Evolutionary conservation across 2,888 invertebrate genomes (phyloP), one percentile per base, ranked within the genome.

Genomic region (Plebejus melissa): DNA sequence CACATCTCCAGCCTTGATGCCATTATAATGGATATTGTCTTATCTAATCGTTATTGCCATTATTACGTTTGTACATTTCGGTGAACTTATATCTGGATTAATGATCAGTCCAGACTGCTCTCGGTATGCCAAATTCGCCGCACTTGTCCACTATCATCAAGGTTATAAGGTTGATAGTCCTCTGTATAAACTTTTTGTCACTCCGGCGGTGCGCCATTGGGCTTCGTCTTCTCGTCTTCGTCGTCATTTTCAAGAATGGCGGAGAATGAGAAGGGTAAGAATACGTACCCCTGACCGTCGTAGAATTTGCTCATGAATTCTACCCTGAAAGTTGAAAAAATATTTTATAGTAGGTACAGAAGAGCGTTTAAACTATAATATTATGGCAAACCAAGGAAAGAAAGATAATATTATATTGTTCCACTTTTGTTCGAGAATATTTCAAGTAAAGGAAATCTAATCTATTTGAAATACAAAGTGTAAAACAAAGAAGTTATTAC

Each of bases 281-380:
- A 97, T 7, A 94, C 89, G 84, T 96, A 95, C 0, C 97, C 97
- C 74, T 94, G 94, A 3, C 97, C 97, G 60, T 94, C 94, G 90
- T 98, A 98, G 92, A 98, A 98, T 87, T 98, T 98, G 88, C 98
- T 98, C 95, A 99, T 98, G 91, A 99, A 99, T 86, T 98, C 98
- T 81, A 98, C 98, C 97, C 97, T 97, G 85, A 80, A 96, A 96
- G 72, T 32, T 28, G 2, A 69, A 54, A 32, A 75, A 46, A 76
- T 41, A 38, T 38, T 38, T 38, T 38, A 38, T 38, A 38, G 36
- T 22, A 22, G 22, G 22, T 22, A 22, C 22, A 22, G 22, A 22
- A 22, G 22, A 22, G 22, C 36, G 5, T 38, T 38, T 38, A 5
- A 38, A 38, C 36, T 22, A 22, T 22, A 22, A 22, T 22, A 22